Conservation (phyloP, 2,888 invertebrate genomes). For the Kuschelorhynchus macadamiae region DNA sequence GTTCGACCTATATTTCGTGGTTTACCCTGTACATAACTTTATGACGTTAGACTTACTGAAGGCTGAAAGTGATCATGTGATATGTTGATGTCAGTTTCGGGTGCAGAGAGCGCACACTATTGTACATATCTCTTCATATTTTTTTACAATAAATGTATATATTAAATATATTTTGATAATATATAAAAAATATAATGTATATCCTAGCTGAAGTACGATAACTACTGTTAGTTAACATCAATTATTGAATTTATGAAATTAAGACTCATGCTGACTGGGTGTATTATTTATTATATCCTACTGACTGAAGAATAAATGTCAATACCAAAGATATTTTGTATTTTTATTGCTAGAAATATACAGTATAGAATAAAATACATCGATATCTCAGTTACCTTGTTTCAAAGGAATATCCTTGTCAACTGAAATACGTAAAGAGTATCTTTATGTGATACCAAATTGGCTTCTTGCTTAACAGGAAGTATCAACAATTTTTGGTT, state of each 20-base stretch:
- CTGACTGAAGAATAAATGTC: constrained; percentile 62
- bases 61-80: constrained; percentile 13
- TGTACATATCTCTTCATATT: constrained; percentile 69
- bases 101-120: constrained; percentile 35
- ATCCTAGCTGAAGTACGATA: constrained; percentile 56
- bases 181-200: constrained; percentile 51
- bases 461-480: too few species aligned
- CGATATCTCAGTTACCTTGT: too few species aligned
- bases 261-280: constrained; percentile 31
- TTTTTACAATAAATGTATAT: constrained; percentile 67
- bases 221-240: constrained; percentile 49
- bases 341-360: too few species aligned
- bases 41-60: neutral
- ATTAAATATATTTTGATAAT: constrained; percentile 66
- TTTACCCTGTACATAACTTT: too few species aligned
- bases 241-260: constrained; percentile 29
- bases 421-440: too few species aligned
- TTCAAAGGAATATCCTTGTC: too few species aligned
- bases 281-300: constrained; percentile 55
- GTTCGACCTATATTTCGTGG: too few species aligned
- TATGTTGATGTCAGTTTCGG: constrained; percentile 10
- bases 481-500: too few species aligned
- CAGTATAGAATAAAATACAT: too few species aligned
- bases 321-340: constrained; percentile 40
- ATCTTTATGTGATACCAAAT: too few species aligned